Conservation (phyloP, 2,888 invertebrate species). For the Siphlonurus alternatus region DNA sequence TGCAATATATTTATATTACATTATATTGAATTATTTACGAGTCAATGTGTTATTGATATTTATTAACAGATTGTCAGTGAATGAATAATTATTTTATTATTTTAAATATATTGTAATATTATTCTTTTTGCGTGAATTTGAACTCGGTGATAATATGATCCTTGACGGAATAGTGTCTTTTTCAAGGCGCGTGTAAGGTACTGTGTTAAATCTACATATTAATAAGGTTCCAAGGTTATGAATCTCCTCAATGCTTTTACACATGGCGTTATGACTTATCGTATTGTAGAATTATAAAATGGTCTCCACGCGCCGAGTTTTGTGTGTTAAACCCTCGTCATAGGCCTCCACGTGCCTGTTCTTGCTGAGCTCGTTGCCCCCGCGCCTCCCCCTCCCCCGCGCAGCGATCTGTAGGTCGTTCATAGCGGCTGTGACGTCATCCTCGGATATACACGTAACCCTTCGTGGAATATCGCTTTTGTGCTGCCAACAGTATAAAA, state of each 20-base stretch:
- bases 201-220: neutral
- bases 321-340: neutral
- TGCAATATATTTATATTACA: too few relatives aligned
- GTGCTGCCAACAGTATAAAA: neutral
- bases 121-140: neutral
- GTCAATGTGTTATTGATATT: too few relatives aligned
- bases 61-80: too few relatives aligned
- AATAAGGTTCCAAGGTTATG: neutral
- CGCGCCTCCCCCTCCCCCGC: neutral
- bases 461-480: neutral
- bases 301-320: constrained; percentile 1
- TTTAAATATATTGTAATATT: too few relatives aligned
- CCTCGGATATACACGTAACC: neutral
- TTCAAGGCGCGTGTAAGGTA: neutral
- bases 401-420: neutral
- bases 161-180: neutral
- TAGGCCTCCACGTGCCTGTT: neutral
- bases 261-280: neutral
- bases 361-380: constrained; percentile 1
- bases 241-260: neutral
- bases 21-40: too few relatives aligned
- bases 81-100: too few relatives aligned
- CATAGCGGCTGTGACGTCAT: neutral
- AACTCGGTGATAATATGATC: neutral
- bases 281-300: neutral